Percentiles rank a stretch among this genome's conserved stretches.
Evolutionary conservation across 2,888 invertebrate genomes (phyloP).

Genomic region (Drosophila neonasuta): DNA sequence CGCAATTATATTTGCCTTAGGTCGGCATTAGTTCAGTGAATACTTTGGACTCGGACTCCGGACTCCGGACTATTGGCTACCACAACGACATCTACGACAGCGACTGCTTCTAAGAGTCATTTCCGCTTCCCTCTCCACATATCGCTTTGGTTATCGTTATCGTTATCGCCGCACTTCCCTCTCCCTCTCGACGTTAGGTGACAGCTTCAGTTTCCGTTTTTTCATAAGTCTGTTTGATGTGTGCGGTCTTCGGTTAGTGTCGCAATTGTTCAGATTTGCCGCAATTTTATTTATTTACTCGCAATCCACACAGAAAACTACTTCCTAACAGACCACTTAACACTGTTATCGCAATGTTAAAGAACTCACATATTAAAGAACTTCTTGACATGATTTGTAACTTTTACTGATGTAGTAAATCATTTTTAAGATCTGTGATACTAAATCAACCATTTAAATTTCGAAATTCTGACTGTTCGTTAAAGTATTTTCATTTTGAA

Average conservation of each 20-base stretch:
- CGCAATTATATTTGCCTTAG: slow-evolving; percentile 77
- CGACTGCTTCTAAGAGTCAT: slow-evolving; percentile 70
- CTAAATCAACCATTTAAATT: too few species aligned
- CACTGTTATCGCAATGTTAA: background rate
- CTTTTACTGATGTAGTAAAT: background rate
- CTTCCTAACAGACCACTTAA: background rate
- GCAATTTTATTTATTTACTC: slow-evolving; percentile 7
- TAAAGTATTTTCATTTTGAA: too few species aligned
- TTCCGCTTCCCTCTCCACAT: slow-evolving; percentile 61
- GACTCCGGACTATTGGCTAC: slow-evolving; percentile 34
- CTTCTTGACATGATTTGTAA: background rate
- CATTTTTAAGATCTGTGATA: background rate
- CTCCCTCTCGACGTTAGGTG: slow-evolving; percentile 42
- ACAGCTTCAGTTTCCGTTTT: slow-evolving; percentile 46
- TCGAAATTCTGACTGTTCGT: too few species aligned
- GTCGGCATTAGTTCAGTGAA: slow-evolving; percentile 74
- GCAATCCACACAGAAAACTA: background rate
- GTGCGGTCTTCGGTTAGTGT: slow-evolving; percentile 54
- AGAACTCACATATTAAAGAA: too few species aligned
- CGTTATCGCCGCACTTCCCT: slow-evolving; percentile 13
- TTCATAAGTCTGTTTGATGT: slow-evolving; percentile 60
- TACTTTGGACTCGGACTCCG: slow-evolving; percentile 49
- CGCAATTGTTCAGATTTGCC: slow-evolving; percentile 61
- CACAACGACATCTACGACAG: slow-evolving; percentile 17
- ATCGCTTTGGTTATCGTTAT: slow-evolving; percentile 4